Evolutionary conservation across 2,113 vertebrate genomes (phyloP), one percentile per base, ranked within the genome.

Genomic region (Oreochromis niloticus): DNA sequence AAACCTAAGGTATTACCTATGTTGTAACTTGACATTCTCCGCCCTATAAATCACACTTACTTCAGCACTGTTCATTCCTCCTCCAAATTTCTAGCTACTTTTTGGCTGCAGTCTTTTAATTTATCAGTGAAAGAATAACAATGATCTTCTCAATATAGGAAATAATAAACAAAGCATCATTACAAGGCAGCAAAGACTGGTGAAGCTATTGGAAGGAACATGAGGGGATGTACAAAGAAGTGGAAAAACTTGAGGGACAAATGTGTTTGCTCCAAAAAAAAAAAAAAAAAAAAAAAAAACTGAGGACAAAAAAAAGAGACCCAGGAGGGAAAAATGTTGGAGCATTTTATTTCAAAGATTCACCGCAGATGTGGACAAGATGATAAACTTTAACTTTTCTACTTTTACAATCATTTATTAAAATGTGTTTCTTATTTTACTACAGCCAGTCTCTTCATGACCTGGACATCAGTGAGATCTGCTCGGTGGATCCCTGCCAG

Each of bases 401-500:
- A 61, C 57, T 61, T 61, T 61, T 61, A 61, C 5, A 61, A 34
- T 61, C 30, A 61, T 61, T 34, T 61, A 61, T 61, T 6, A 61
- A 61, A 34, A 61, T 61, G 8, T 6, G 17, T 61, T 61, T 61
- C 57, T 61, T 6, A 10, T 61, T 61, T 61, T 61, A 61, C 0
- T 4, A 34, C 30, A 34, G 16, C 57, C 57, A 61, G 30, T 99
- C 98, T 0, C 95, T 99, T 22, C 99, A 99, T 0, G 98, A 99
- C 92, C 95, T 99, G 89, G 98, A 99, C 52, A 97, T 97, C 89
- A 98, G 97, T 3, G 99, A 99, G 88, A 99, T 99, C 96, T 99
- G 98, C 93, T 97, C 97, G 0, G 98, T 99, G 5, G 99, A 99
- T 91, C 98, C 98, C 59, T 99, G 99, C 52, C 10, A 11, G 9